Percentiles rank a stretch among this genome's conserved stretches.
Evolutionary conservation across 1,140 invertebrate genomes (phyloP).

Genomic region (Heterodera schachtii): DNA sequence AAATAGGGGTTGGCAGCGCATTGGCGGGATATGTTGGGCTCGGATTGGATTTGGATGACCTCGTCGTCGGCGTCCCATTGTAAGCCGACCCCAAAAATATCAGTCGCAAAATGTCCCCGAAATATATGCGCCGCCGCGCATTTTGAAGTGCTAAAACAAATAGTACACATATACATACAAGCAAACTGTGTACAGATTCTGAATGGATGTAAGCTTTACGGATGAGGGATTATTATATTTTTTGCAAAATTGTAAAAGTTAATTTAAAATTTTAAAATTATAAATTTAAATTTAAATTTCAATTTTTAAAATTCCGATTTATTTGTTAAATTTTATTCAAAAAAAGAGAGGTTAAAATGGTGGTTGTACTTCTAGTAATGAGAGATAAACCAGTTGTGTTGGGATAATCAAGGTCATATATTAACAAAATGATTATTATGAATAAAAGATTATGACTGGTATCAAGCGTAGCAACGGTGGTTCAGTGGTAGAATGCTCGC

Average conservation of each 20-base stretch:
- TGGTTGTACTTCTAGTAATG: no score
- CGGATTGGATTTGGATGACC: not conserved
- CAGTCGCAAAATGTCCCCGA: not conserved
- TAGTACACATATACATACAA: not conserved
- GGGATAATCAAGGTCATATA: no score
- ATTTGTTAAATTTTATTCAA: no score
- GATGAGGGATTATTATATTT: no score
- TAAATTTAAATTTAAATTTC: no score
- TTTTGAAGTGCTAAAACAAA: conserved; percentile 1
- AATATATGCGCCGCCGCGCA: not conserved
- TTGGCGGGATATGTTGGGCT: not conserved
- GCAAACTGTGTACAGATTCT: not conserved
- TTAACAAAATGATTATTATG: no score
- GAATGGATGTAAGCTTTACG: no score
- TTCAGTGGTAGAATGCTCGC: conserved; percentile 91
- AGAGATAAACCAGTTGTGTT: no score
- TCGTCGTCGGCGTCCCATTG: not conserved
- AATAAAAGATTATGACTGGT: not conserved
- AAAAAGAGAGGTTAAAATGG: no score
- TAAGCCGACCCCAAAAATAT: not conserved
- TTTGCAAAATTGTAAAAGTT: no score
- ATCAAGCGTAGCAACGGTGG: conserved; percentile 69
- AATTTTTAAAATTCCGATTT: no score
- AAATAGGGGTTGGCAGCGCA: not conserved
- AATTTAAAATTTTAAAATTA: no score